A percentile compares a stretch with the other conserved stretches of the same genome.
phyloP scores from a whole-genome alignment of 2,797 vertebrate genomes.

The Phataginus tetradactyla region DNA sequence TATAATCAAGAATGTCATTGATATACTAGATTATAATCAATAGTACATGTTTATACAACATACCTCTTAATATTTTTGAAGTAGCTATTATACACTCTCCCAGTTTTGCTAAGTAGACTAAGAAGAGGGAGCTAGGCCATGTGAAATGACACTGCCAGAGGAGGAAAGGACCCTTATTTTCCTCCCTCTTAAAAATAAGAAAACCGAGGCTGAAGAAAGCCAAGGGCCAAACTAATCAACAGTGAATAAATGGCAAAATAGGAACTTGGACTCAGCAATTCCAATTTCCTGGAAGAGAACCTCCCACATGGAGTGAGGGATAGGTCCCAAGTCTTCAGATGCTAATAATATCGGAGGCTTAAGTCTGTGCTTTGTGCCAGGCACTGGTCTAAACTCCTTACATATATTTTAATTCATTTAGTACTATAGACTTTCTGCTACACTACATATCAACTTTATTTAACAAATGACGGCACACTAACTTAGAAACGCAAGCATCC shows the following conservation, averaged over 20 bases:
- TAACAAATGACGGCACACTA: background rate
- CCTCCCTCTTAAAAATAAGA: background rate
- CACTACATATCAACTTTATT: background rate
- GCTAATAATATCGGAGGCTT: background rate
- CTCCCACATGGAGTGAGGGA: background rate
- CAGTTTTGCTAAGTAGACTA: background rate
- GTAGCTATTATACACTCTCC: background rate
- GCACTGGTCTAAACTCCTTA: background rate
- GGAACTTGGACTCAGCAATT: background rate
- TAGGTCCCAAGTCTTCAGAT: background rate
- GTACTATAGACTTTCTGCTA: background rate
- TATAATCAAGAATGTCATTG: background rate
- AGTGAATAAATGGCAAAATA: background rate
- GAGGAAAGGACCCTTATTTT: background rate
- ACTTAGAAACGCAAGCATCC: background rate
- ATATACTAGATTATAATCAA: constrained; percentile 22
- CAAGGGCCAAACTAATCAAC: background rate
- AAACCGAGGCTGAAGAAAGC: background rate
- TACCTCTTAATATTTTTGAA: constrained; percentile 49
- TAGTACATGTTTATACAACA: background rate
- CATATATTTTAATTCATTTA: constrained; percentile 9
- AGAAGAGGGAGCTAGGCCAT: background rate
- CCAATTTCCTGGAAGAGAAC: background rate
- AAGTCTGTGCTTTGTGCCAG: background rate
- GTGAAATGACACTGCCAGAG: background rate